These are phyloP conservation scores for Ornithoptera alexandrae DNA, from an alignment of 2,888 invertebrate species.

Conservation along the genomic window DNA sequence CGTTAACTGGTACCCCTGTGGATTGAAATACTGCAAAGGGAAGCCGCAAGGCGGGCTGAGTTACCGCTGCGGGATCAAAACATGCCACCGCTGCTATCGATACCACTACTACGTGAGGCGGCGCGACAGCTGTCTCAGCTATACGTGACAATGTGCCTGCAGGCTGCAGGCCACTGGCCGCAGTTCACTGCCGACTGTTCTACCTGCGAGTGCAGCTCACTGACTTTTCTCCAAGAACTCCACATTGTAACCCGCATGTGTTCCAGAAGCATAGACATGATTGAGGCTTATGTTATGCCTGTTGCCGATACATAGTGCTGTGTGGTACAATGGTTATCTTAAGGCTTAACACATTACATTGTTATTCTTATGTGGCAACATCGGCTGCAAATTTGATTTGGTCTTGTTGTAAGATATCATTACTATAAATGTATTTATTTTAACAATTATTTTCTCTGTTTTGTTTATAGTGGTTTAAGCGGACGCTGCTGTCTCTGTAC, in stretches of 20 bases:
- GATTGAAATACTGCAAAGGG: constrained; percentile 95
- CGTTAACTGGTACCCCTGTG: constrained; percentile 98
- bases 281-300: too few species aligned
- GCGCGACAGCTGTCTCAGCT: constrained; percentile 80
- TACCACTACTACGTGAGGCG: constrained; percentile 92
- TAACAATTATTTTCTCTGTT: too few species aligned
- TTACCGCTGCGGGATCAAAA: constrained; percentile 97
- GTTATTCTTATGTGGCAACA: too few species aligned
- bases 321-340: too few species aligned
- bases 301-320: too few species aligned
- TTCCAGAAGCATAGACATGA: background rate
- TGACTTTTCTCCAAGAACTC: constrained; percentile 34
- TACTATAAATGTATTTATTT: too few species aligned
- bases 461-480: too few species aligned
- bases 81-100: constrained; percentile 93
- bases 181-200: constrained; percentile 35
- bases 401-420: too few species aligned
- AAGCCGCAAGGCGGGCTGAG: constrained; percentile 83
- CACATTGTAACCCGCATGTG: constrained; percentile 15
- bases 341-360: too few species aligned
- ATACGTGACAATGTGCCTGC: constrained; percentile 60
- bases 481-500: constrained; percentile 29
- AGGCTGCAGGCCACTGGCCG: constrained; percentile 41
- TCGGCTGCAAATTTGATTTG: too few species aligned
- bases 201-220: constrained; percentile 39